These are phyloP conservation scores for Tenualosa ilisha DNA, from an alignment of 2,797 vertebrate species.

Conservation along the genomic window DNA sequence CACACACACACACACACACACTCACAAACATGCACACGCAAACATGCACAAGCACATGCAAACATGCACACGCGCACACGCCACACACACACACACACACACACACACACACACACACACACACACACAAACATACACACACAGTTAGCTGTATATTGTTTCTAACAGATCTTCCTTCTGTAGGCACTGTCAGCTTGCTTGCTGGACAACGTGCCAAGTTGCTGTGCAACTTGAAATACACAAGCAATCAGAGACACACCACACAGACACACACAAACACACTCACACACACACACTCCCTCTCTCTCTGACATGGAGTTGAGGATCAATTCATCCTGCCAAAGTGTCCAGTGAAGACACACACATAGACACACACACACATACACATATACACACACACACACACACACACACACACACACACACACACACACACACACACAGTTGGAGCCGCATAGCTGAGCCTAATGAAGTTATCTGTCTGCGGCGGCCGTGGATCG, in stretches of 20 bases:
- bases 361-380: neutral
- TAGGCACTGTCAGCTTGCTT: neutral
- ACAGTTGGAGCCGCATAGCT: neutral
- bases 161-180: neutral
- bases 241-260: constrained; percentile 4
- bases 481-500: neutral
- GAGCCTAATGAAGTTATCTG: constrained; percentile 19
- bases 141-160: neutral
- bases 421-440: neutral
- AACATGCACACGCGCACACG: too few relatives aligned
- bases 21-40: neutral
- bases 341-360: neutral
- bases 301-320: neutral
- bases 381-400: neutral
- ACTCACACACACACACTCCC: constrained; percentile 6
- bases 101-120: neutral
- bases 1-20: neutral
- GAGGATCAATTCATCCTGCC: neutral
- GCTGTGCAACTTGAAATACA: neutral
- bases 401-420: neutral
- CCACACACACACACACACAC: constrained; percentile 5
- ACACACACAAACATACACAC: neutral
- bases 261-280: constrained; percentile 19
- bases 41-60: neutral
- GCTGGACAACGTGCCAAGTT: neutral